Conservation (phyloP, 2,113 vertebrate genomes). For the Zingel zingel region DNA sequence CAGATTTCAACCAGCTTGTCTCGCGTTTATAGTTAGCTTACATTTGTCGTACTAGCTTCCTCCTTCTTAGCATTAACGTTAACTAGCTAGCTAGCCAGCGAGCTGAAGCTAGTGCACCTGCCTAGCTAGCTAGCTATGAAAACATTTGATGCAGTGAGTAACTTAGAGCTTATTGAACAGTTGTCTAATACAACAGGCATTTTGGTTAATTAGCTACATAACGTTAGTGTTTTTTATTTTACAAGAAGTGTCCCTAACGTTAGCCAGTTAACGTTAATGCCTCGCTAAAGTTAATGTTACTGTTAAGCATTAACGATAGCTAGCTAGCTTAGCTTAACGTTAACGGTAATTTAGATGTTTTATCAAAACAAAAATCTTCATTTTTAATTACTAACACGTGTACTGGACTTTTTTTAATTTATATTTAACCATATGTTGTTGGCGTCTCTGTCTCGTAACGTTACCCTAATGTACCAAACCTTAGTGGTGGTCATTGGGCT, state of each 20-base stretch:
- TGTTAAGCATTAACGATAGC: not conserved
- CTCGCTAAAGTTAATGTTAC: not conserved
- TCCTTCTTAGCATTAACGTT: conserved; percentile 32
- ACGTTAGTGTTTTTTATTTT: too few species aligned
- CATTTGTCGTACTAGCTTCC: conserved; percentile 1
- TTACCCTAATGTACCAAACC: not conserved
- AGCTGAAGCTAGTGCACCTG: conserved; percentile 5
- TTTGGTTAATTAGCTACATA: not conserved
- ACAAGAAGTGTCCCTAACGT: not conserved
- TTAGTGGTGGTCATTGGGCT: too few species aligned
- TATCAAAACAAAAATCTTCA: too few species aligned
- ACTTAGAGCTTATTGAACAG: not conserved
- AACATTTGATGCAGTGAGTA: not conserved
- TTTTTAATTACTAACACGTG: not conserved
- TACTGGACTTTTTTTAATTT: fast-evolving
- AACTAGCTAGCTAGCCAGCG: conserved; percentile 47
- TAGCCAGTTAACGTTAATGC: not conserved
- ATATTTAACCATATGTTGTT: not conserved
- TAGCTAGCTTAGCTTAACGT: not conserved
- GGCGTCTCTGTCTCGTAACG: not conserved
- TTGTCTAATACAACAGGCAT: not conserved
- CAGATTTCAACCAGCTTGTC: not conserved
- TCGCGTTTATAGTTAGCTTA: not conserved
- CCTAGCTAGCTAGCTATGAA: not conserved
- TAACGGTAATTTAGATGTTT: not conserved